Conservation (phyloP, 37 sponge, comb jelly and placozoan genomes). For the Aphrocallistes beatrix region DNA sequence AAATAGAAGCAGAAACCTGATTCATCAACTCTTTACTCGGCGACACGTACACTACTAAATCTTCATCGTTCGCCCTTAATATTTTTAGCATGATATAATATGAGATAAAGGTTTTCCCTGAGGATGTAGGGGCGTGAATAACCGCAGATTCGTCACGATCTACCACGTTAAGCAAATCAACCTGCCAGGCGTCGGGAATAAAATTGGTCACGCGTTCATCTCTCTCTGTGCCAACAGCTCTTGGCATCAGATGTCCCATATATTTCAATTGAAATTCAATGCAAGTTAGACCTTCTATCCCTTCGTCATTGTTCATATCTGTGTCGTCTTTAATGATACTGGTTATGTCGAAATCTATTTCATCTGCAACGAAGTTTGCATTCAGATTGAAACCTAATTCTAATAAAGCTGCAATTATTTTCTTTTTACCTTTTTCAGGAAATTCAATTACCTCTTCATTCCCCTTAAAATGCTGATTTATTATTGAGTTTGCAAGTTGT, state of each 20-base stretch:
- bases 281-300: conserved; percentile 5
- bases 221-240: not conserved
- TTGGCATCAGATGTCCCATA: conserved; percentile 9
- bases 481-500: not conserved
- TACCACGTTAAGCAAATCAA: not conserved
- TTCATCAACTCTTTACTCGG: conserved; percentile 14
- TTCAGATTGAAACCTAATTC: not conserved
- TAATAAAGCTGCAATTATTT: not conserved
- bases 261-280: conserved; percentile 16
- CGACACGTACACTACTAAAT: conserved; percentile 3
- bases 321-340: not conserved
- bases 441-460: not conserved
- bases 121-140: not conserved
- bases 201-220: not conserved
- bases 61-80: conserved; percentile 3
- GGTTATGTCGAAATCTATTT: not conserved
- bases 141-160: not conserved
- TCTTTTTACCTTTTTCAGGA: not conserved
- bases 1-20: not conserved
- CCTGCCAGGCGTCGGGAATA: conserved; percentile 8
- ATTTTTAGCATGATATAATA: not conserved
- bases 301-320: not conserved
- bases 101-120: not conserved
- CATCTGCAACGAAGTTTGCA: not conserved
- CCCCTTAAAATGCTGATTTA: not conserved